Conservation (phyloP, 2,888 invertebrate species). For the Vanessa cardui region DNA sequence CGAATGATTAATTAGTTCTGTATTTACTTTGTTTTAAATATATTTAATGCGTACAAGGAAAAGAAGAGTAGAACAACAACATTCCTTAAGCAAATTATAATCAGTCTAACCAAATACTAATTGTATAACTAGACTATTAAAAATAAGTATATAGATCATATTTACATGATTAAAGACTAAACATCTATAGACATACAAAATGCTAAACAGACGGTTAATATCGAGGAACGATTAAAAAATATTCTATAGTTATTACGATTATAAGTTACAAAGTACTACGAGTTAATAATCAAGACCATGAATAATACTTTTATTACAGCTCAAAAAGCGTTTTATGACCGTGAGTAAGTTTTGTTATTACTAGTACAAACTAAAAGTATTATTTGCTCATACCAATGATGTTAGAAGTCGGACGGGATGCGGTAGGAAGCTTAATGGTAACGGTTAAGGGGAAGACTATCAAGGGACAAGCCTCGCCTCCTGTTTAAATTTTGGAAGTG, state of each 20-base stretch:
- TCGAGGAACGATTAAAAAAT: background rate
- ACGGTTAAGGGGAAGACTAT: slow-evolving; percentile 27
- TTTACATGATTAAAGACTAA: background rate
- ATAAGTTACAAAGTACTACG: background rate
- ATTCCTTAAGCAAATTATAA: background rate
- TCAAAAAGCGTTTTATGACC: slow-evolving; percentile 3
- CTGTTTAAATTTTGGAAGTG: slow-evolving; percentile 29
- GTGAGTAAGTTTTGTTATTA: background rate
- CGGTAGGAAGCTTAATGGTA: slow-evolving; percentile 25
- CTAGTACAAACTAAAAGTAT: slow-evolving; percentile 2
- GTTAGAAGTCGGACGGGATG: slow-evolving; percentile 27
- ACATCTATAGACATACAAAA: background rate
- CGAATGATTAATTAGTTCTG: background rate
- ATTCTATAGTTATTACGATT: background rate
- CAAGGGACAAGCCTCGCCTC: slow-evolving; percentile 34
- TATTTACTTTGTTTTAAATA: no score
- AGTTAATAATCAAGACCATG: slow-evolving; percentile 2
- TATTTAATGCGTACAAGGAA: no score
- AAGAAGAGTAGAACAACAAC: background rate
- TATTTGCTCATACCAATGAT: slow-evolving; percentile 32
- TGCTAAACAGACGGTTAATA: background rate
- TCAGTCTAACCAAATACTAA: background rate
- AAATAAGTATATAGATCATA: no score
- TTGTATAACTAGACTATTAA: background rate
- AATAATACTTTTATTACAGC: slow-evolving; percentile 2